Percentiles rank a stretch among this genome's conserved stretches.
phyloP scores from a whole-genome alignment of 2,888 invertebrate species.

The Iselma pallidipennis region DNA sequence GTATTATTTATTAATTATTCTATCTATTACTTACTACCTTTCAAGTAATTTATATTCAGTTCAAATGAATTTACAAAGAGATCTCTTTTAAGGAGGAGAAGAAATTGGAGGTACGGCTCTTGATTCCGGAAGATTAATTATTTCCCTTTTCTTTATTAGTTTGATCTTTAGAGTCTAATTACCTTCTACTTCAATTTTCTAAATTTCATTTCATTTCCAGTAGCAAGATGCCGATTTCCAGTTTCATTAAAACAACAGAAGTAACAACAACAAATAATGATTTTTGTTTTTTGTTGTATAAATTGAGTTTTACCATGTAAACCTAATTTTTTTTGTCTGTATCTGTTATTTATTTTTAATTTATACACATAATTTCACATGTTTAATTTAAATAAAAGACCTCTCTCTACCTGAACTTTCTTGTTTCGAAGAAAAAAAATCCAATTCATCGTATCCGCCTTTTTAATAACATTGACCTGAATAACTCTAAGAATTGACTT shows the following conservation, averaged over 20 bases:
- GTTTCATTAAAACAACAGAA: not conserved
- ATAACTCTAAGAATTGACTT: conserved; percentile 29
- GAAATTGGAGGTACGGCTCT: not conserved
- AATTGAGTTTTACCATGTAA: conserved; percentile 4
- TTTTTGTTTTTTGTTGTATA: not conserved
- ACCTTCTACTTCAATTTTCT: not conserved
- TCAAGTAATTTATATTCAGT: conserved; percentile 6
- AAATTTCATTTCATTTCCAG: not conserved
- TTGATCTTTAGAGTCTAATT: not conserved
- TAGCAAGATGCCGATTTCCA: not conserved
- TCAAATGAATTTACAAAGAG: conserved; percentile 9
- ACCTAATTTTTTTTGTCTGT: conserved; percentile 7
- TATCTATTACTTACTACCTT: not conserved
- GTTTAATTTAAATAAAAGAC: not conserved
- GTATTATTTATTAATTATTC: not conserved
- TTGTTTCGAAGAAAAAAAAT: conserved; percentile 27
- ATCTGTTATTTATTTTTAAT: conserved; percentile 21
- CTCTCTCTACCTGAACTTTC: not conserved
- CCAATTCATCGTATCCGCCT: conserved; percentile 40
- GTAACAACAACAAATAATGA: not conserved
- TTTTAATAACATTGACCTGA: conserved; percentile 45
- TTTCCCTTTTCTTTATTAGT: not conserved
- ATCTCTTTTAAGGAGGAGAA: conserved; percentile 11
- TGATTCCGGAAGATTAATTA: not conserved
- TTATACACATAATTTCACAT: conserved; percentile 7